Base-by-base conservation (phyloP, 2,888 invertebrate species). In the Orchesellides sinensis region DNA sequence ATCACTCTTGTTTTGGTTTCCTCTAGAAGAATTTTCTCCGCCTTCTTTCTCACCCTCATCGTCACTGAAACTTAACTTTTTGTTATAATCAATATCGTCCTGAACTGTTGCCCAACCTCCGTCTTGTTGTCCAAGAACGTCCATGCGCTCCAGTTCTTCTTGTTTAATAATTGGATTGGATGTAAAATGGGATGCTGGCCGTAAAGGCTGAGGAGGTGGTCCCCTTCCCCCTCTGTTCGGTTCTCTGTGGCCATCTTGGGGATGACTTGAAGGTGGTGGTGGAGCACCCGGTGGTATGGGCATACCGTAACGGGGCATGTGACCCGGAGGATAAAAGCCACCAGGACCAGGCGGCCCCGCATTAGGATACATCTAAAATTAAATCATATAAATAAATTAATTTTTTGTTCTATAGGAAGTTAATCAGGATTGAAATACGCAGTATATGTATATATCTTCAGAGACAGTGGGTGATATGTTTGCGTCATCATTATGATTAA, bases 1-100 rank as follows among this genome's bases (percentile, higher is more conserved):
- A 17, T 69, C 61, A 35, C n/a, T 40, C 27, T 68, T 68, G 2
- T 47, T n/a, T 21, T 54, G 54, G 25, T 23, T 54, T 6, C 25
- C 54, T 54, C 63, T 27, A 14, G 12, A 2, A 10, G 4, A 12
- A n/a, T 54, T 61, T 63, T 40, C 68, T 63, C 32, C 63, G 1
- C 56, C 81, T 59, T 78, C 75, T 35, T 54, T 83, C 49, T 84
- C 87, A 29, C 84, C 85, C 29, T 87, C 88, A 40, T 88, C 88
- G 29, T 87, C 88, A 75, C 84, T 84, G 69, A 88, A 88, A 32
- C 81, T 86, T 25, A 88, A 86, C 72, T 86, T 86, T 73, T 88
- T 88, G 56, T 87, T 87, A 65, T 87, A 88, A 81, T 88, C 87
- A 69, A 88, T 84, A 73, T 87, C 85, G 78, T 88, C 88, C 23